phyloP scores from a whole-genome alignment of 2,888 invertebrate genomes.

The Aquatica leii region DNA sequence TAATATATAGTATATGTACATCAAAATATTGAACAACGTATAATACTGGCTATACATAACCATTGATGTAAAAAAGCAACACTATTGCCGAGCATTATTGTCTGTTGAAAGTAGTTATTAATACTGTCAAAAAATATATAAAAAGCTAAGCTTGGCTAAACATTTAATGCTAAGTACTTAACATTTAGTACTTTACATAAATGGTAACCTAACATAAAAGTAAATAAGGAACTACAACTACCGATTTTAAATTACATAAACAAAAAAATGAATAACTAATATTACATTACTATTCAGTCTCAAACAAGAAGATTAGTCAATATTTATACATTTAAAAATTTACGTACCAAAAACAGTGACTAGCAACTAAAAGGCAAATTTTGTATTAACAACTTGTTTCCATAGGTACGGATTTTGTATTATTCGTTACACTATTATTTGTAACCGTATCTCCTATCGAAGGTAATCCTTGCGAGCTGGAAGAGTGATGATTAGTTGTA shows the following conservation, averaged over 20 bases:
- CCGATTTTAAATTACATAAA: conserved; percentile 18
- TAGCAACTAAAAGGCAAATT: conserved; percentile 23
- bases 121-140: conserved; percentile 17
- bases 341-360: conserved; percentile 13
- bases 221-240: conserved; percentile 34
- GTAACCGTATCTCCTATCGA: conserved; percentile 82
- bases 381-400: conserved; percentile 64
- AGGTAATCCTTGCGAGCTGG: conserved; percentile 81
- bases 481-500: conserved; percentile 73
- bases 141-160: conserved; percentile 20
- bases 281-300: conserved; percentile 30
- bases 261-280: conserved; percentile 11
- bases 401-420: conserved; percentile 62
- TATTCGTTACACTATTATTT: conserved; percentile 73
- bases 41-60: conserved; percentile 30
- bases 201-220: conserved; percentile 27
- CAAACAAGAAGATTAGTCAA: conserved; percentile 24
- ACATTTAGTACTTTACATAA: conserved; percentile 16
- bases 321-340: conserved; percentile 20
- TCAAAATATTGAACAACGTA: conserved; percentile 26
- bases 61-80: conserved; percentile 21
- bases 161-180: not conserved
- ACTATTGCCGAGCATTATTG: conserved; percentile 16
- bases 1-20: conserved; percentile 27
- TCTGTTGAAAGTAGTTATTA: conserved; percentile 21